Conservation (phyloP, 2,113 vertebrate species). For the Aldabrachelys gigantea region DNA sequence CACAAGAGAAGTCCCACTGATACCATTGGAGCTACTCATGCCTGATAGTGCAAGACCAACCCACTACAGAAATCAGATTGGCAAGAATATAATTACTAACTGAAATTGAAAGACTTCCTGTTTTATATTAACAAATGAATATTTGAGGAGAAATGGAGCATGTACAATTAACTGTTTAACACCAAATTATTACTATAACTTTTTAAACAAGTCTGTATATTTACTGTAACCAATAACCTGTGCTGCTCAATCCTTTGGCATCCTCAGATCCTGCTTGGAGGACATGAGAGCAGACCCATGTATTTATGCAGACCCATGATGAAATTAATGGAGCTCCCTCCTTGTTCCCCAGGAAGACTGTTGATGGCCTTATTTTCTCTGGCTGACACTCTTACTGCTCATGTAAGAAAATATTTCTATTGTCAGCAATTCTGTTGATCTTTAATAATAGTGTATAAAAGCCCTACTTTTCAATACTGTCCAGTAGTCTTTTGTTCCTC, state of each 20-base stretch:
- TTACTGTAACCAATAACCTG: background rate
- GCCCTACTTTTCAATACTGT: background rate
- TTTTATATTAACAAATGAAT: background rate
- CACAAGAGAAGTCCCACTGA: background rate
- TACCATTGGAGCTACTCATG: accelerated
- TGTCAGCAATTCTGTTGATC: background rate
- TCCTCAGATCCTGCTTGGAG: background rate
- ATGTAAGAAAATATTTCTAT: background rate
- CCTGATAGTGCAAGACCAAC: background rate
- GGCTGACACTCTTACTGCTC: background rate
- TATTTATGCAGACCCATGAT: background rate
- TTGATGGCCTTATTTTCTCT: background rate
- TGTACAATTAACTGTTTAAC: background rate
- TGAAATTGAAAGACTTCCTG: background rate
- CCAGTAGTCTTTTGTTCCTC: background rate
- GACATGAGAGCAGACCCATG: background rate
- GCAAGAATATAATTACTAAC: background rate
- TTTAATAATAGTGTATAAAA: background rate
- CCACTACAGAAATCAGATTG: background rate
- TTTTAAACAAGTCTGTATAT: background rate
- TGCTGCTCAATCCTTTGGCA: background rate
- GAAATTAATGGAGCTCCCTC: background rate
- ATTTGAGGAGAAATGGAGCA: background rate
- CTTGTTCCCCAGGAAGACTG: background rate
- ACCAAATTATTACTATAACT: background rate